Conservation (phyloP, 2,113 vertebrate species). For the Centropristis striata region DNA sequence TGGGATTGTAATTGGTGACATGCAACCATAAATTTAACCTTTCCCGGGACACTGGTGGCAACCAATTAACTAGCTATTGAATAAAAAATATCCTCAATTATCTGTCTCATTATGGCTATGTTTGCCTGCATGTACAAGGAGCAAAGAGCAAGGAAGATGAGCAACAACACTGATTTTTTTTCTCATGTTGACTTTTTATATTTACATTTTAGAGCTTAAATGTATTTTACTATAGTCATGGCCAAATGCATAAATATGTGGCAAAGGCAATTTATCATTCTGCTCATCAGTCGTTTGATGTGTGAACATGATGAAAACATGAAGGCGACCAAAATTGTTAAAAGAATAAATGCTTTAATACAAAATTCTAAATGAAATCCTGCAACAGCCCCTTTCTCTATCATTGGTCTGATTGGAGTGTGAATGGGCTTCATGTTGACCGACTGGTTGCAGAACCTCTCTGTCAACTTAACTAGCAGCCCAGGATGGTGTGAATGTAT, state of each 20-base stretch:
- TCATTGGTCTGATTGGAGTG: constrained; percentile 78
- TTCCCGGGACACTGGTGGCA: constrained; percentile 85
- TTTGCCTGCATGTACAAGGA: constrained; percentile 80
- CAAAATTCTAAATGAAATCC: constrained; percentile 58
- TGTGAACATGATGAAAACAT: not conserved
- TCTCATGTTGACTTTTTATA: constrained; percentile 14
- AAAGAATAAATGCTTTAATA: constrained; percentile 46
- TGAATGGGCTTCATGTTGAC: constrained; percentile 80
- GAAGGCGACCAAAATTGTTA: constrained; percentile 20
- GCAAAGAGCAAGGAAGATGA: constrained; percentile 68
- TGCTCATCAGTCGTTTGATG: constrained; percentile 1
- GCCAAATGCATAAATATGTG: not conserved
- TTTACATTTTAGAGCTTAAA: constrained; percentile 23
- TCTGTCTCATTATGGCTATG: constrained; percentile 86
- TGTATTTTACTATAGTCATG: not conserved
- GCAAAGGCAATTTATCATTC: not conserved
- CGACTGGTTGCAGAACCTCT: constrained; percentile 74
- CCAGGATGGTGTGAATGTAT: constrained; percentile 84
- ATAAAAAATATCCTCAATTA: constrained; percentile 87
- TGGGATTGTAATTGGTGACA: constrained; percentile 88
- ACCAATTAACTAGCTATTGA: constrained; percentile 88
- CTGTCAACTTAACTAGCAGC: constrained; percentile 84
- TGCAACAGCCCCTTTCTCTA: constrained; percentile 66
- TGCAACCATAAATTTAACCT: constrained; percentile 88
- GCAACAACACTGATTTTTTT: constrained; percentile 20